A percentile compares a stretch with the other conserved stretches of the same genome.
Conservation (phyloP, 2,888 invertebrate species). For the Abrostola tripartita region DNA sequence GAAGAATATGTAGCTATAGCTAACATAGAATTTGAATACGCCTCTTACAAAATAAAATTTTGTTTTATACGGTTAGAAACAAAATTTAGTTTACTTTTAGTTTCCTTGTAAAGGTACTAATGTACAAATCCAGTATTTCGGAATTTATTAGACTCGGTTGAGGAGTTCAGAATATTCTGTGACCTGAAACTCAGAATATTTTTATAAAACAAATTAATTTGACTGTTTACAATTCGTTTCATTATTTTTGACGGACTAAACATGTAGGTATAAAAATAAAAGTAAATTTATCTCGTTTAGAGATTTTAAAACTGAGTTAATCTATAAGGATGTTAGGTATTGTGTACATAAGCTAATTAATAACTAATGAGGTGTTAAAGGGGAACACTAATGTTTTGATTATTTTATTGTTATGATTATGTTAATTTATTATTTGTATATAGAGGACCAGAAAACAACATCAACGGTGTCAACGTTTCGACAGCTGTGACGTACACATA, state of each 20-base stretch:
- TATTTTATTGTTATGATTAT: constrained; percentile 48
- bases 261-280: constrained; percentile 8
- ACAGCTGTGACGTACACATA: neutral
- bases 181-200: constrained; percentile 3
- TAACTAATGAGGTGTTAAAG: constrained; percentile 33
- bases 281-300: constrained; percentile 25
- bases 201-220: constrained; percentile 31
- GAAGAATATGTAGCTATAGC: constrained; percentile 27
- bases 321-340: constrained; percentile 21
- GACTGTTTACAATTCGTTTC: constrained; percentile 39
- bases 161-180: constrained; percentile 39
- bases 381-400: constrained; percentile 46
- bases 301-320: constrained; percentile 16
- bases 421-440: constrained; percentile 56
- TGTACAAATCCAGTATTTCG: constrained; percentile 61
- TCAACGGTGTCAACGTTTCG: constrained; percentile 3
- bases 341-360: constrained; percentile 47
- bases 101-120: constrained; percentile 53
- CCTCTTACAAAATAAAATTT: constrained; percentile 25
- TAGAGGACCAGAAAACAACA: constrained; percentile 33
- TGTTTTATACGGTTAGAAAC: constrained; percentile 31
- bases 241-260: constrained; percentile 42
- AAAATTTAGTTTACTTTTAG: constrained; percentile 39
- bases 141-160: constrained; percentile 26
- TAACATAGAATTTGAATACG: constrained; percentile 23